These are phyloP conservation scores for Frankliniella intonsa DNA, from an alignment of 2,888 invertebrate species.

Conservation along the genomic window DNA sequence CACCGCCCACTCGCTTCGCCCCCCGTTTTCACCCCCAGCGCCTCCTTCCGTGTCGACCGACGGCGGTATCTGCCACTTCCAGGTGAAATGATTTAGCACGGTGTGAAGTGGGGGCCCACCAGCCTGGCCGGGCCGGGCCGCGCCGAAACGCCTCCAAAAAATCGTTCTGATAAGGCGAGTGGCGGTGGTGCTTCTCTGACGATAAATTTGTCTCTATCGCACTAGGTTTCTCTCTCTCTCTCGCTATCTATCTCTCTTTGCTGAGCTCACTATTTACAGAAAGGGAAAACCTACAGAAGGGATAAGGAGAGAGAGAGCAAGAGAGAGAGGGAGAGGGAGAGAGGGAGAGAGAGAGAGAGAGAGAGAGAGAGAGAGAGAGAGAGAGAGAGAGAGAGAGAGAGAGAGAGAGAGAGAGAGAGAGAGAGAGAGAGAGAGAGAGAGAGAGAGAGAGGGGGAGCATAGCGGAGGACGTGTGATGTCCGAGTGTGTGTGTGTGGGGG, in stretches of 20 bases:
- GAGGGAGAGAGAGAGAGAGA: neutral
- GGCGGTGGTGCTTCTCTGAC: neutral
- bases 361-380: no score
- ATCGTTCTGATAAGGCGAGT: slow-evolving; percentile 6
- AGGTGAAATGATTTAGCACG: slow-evolving; percentile 14
- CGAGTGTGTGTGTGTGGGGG: neutral
- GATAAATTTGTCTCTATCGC: neutral
- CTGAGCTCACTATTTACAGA: slow-evolving; percentile 17
- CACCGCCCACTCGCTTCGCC: neutral
- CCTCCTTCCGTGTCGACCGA: neutral
- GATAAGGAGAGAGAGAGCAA: no score
- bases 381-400: neutral
- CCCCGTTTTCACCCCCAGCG: neutral
- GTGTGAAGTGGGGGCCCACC: neutral
- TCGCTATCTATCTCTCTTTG: neutral
- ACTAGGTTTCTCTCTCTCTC: neutral
- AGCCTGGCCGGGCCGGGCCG: neutral
- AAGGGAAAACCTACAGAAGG: neutral
- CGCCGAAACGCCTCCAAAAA: neutral
- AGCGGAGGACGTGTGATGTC: neutral
- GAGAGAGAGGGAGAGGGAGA: neutral
- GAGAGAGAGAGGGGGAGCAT: neutral
- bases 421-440: neutral
- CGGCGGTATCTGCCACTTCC: slow-evolving; percentile 16
- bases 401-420: neutral